These are phyloP conservation scores for Listronotus oregonensis DNA, from an alignment of 1,140 invertebrate genomes.

Conservation along the genomic window DNA sequence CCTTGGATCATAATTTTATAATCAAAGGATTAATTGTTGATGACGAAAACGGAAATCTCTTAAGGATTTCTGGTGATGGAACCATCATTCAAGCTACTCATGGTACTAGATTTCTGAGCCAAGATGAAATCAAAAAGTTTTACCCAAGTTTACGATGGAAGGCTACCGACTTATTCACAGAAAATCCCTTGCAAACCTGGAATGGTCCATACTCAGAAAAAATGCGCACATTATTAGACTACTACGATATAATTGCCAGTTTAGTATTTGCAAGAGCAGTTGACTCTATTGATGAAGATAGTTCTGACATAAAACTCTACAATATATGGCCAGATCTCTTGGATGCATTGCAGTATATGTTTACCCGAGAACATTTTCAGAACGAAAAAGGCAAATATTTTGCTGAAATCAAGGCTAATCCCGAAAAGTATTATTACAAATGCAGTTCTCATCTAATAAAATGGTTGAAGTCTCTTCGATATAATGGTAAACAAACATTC, in stretches of 20 bases:
- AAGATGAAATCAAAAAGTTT: constrained; percentile 63
- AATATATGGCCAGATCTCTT: constrained; percentile 71
- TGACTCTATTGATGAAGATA: constrained; percentile 68
- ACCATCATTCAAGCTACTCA: constrained; percentile 70
- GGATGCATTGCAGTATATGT: constrained; percentile 67
- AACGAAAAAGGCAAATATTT: constrained; percentile 67
- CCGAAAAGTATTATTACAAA: constrained; percentile 67
- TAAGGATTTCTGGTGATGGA: constrained; percentile 68
- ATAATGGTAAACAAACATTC: constrained; percentile 66
- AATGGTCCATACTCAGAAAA: constrained; percentile 64
- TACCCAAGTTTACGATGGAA: constrained; percentile 69
- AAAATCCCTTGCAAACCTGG: constrained; percentile 66
- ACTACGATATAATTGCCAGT: constrained; percentile 74
- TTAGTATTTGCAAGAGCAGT: constrained; percentile 75
- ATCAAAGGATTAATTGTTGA: constrained; percentile 80
- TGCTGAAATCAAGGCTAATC: constrained; percentile 64
- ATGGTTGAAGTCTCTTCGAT: constrained; percentile 65
- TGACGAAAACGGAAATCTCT: constrained; percentile 71
- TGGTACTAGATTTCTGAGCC: constrained; percentile 66
- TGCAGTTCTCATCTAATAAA: constrained; percentile 64
- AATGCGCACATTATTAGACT: constrained; percentile 73
- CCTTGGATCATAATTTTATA: constrained; percentile 67
- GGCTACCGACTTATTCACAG: constrained; percentile 59
- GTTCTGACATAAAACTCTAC: constrained; percentile 57
- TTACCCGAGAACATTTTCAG: constrained; percentile 65